Conservation (phyloP, 2,888 invertebrate genomes). For the Polymixis lichenea region DNA sequence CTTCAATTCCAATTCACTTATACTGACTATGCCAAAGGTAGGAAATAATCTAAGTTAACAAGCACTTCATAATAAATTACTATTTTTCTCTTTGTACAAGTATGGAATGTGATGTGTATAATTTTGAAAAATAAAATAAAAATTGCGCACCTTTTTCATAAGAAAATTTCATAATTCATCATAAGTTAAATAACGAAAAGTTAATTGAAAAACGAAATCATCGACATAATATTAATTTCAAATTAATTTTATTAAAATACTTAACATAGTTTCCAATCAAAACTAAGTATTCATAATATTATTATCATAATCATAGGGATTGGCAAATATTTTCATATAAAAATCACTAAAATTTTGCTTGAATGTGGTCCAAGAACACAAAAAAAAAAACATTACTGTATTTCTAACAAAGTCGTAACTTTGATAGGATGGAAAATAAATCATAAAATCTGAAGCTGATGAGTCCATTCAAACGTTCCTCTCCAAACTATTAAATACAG, state of each 20-base stretch:
- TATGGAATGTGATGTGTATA: constrained; percentile 87
- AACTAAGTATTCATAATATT: constrained; percentile 41
- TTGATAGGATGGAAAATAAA: constrained; percentile 32
- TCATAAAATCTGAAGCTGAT: constrained; percentile 38
- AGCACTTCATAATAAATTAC: constrained; percentile 69
- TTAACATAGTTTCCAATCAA: constrained; percentile 47
- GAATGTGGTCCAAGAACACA: constrained; percentile 10
- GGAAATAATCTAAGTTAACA: constrained; percentile 57
- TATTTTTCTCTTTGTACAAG: constrained; percentile 78
- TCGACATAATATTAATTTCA: constrained; percentile 20
- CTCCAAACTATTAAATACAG: constrained; percentile 57
- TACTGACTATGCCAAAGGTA: constrained; percentile 74
- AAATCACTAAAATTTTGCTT: constrained; percentile 14
- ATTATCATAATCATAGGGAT: constrained; percentile 35
- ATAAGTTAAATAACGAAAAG: constrained; percentile 54
- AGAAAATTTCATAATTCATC: constrained; percentile 68
- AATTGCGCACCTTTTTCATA: constrained; percentile 81
- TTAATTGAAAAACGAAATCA: constrained; percentile 30
- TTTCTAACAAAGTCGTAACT: constrained; percentile 36
- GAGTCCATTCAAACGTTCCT: constrained; percentile 40
- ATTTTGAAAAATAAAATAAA: constrained; percentile 73
- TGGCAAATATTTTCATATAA: constrained; percentile 43
- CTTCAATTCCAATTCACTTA: constrained; percentile 72
- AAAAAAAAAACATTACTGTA: constrained; percentile 23
- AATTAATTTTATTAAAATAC: constrained; percentile 32